Conservation (phyloP, 2,113 vertebrate species). For the Emydura subglobosa region DNA sequence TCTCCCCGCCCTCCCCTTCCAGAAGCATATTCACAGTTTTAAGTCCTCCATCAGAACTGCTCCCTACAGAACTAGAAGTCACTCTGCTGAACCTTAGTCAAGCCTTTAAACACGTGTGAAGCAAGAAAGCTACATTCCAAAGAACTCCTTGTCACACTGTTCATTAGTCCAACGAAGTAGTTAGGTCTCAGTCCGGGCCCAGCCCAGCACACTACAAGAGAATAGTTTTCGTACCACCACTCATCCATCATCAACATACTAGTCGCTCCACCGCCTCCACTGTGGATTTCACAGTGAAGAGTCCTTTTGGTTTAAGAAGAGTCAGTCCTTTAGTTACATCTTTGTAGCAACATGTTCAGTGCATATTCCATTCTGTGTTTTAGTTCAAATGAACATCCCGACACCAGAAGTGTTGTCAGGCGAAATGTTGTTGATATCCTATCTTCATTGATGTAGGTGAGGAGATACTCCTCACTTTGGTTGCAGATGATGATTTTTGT, state of each 20-base stretch:
- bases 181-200: conserved; percentile 78
- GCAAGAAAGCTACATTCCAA: conserved; percentile 65
- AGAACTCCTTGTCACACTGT: conserved; percentile 57
- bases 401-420: conserved; percentile 88
- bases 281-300: conserved; percentile 79
- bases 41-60: conserved; percentile 80
- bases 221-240: conserved; percentile 86
- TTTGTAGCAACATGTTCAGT: conserved; percentile 95
- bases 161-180: conserved; percentile 69
- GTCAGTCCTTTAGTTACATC: conserved; percentile 85
- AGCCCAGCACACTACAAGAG: conserved; percentile 85
- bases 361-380: conserved; percentile 95
- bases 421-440: conserved; percentile 91
- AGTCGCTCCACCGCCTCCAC: conserved; percentile 60
- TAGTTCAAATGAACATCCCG: conserved; percentile 90
- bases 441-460: conserved; percentile 98
- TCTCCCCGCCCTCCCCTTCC: conserved; percentile 72
- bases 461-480: conserved; percentile 92
- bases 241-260: conserved; percentile 78
- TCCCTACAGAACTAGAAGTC: conserved; percentile 76
- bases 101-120: conserved; percentile 53
- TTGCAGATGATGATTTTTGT: conserved; percentile 97
- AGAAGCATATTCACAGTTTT: conserved; percentile 84
- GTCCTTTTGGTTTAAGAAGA: conserved; percentile 48
- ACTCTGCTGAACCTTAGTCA: conserved; percentile 67